Evolutionary conservation across 2,797 vertebrate genomes (phyloP).

Genomic region (Coluber constrictor): DNA sequence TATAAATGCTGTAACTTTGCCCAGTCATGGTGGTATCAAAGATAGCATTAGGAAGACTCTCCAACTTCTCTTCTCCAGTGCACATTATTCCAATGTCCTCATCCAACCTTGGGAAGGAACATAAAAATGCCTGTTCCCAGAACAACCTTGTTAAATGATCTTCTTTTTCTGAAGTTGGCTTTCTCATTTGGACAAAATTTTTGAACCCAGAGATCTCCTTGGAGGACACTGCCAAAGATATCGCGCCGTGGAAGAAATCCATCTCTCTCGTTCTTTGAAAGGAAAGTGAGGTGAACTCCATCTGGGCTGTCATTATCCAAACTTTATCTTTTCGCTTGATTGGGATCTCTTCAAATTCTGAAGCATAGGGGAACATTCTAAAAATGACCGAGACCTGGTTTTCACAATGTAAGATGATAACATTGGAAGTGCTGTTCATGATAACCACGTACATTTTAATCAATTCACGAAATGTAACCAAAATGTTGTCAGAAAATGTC

Average conservation of each 20-base stretch:
- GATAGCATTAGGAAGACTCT: neutral
- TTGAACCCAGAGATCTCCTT: neutral
- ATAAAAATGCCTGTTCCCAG: neutral
- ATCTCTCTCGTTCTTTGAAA: neutral
- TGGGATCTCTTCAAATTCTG: neutral
- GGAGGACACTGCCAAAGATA: neutral
- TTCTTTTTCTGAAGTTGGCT: neutral
- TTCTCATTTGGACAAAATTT: neutral
- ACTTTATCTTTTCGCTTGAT: neutral
- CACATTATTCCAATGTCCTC: neutral
- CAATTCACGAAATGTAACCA: neutral
- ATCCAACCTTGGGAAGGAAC: neutral
- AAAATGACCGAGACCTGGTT: neutral
- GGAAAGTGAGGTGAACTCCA: neutral
- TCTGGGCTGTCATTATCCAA: neutral
- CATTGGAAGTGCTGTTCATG: neutral
- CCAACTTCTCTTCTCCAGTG: neutral
- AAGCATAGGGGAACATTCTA: too few relatives aligned
- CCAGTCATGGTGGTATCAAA: neutral
- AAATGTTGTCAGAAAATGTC: neutral
- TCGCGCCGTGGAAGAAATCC: neutral
- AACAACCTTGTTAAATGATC: neutral
- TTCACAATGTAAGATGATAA: neutral
- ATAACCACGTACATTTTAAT: neutral
- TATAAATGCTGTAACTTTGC: neutral